Conservation (phyloP, 2,888 invertebrate genomes). For the Euzophera pinguis region DNA sequence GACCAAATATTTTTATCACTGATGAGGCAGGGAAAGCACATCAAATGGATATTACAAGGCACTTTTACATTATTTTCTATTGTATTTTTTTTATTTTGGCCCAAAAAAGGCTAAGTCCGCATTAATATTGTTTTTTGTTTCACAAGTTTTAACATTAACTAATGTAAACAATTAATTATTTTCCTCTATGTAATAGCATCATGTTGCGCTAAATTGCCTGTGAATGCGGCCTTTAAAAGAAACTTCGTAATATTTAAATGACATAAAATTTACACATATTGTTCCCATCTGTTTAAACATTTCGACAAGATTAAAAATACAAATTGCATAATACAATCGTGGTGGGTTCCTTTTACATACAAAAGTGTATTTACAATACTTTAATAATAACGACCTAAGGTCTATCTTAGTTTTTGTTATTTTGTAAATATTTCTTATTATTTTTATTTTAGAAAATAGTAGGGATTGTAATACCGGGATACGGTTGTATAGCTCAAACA, state of each 20-base stretch:
- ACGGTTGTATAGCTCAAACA: background rate
- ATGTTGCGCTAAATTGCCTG: too few species aligned
- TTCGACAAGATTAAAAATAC: slow-evolving; percentile 19
- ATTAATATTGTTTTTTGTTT: too few species aligned
- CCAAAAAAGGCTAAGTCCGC: too few species aligned
- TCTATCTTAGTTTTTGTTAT: background rate
- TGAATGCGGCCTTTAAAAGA: too few species aligned
- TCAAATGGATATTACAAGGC: slow-evolving; percentile 18
- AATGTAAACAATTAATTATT: too few species aligned
- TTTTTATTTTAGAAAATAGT: background rate
- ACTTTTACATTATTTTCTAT: slow-evolving; percentile 3
- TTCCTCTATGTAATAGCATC: too few species aligned
- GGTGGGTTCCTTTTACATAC: slow-evolving; percentile 50
- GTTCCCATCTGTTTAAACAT: slow-evolving; percentile 10
- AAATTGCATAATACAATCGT: slow-evolving; percentile 35
- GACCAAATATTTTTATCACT: too few species aligned
- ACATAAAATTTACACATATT: background rate
- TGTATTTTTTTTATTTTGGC: too few species aligned
- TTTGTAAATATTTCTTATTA: background rate
- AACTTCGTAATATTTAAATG: too few species aligned
- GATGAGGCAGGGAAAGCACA: slow-evolving; percentile 15
- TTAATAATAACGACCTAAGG: slow-evolving; percentile 11
- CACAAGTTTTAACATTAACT: too few species aligned
- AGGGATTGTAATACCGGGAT: background rate
- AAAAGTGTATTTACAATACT: slow-evolving; percentile 50